Percentiles rank a stretch among this genome's conserved stretches.
Evolutionary conservation across 2,113 vertebrate genomes (phyloP).

Genomic region (Ophthalmolycus amberensis): DNA sequence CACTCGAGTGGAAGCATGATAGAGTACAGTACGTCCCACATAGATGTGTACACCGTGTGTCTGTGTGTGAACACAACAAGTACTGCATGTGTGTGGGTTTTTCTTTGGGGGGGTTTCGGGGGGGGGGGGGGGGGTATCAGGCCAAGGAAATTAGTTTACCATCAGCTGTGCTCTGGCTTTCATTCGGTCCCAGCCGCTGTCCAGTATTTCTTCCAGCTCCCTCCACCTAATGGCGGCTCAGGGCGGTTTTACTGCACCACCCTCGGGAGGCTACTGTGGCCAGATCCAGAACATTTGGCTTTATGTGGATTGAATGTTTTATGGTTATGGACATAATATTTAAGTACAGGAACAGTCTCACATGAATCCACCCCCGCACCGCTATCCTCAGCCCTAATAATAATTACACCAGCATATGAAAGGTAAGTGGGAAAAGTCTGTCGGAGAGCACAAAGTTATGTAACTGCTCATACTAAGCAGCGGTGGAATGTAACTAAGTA

Average conservation of each 20-base stretch:
- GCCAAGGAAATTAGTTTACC: constrained; percentile 90
- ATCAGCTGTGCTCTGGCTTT: constrained; percentile 78
- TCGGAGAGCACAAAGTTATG: background rate
- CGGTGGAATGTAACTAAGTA: background rate
- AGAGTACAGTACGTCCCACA: constrained; percentile 15
- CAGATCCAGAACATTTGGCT: constrained; percentile 78
- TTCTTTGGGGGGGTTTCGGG: background rate
- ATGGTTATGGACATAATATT: constrained; percentile 79
- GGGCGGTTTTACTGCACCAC: constrained; percentile 74
- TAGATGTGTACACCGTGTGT: background rate
- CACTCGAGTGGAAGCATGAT: constrained; percentile 37
- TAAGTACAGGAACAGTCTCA: constrained; percentile 77
- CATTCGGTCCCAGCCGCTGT: constrained; percentile 38
- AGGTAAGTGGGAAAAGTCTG: constrained; percentile 43
- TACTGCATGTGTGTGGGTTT: constrained; percentile 17
- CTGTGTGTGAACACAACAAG: constrained; percentile 21
- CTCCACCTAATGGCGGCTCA: constrained; percentile 68
- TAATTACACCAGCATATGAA: constrained; percentile 62
- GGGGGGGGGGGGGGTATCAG: constrained; percentile 65
- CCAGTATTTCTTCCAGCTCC: constrained; percentile 68
- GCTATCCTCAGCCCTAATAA: constrained; percentile 58
- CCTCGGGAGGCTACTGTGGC: constrained; percentile 76
- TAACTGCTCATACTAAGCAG: background rate
- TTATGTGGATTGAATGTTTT: constrained; percentile 82
- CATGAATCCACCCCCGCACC: constrained; percentile 53